Percentiles rank a stretch among this genome's conserved stretches.
Conservation (phyloP, 2,797 vertebrate species). For the Brotula barbata region DNA sequence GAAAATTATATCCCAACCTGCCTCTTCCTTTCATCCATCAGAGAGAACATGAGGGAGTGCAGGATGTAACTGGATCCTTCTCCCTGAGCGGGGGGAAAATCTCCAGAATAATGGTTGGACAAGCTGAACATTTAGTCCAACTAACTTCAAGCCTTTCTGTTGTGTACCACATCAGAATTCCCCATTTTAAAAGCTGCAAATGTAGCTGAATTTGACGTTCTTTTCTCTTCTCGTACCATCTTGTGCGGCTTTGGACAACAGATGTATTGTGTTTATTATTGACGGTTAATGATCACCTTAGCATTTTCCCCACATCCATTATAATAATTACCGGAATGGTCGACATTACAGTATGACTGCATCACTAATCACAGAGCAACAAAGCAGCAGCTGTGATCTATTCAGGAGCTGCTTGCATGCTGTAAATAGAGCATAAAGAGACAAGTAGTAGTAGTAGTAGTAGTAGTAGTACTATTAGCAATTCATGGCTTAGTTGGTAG, state of each 20-base stretch:
- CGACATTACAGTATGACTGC: conserved; percentile 11
- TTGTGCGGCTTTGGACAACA: neutral
- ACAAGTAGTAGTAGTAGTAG: no score
- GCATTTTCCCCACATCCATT: neutral
- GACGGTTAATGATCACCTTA: conserved; percentile 32
- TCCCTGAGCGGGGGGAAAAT: neutral
- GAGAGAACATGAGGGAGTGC: conserved; percentile 5
- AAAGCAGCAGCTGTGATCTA: conserved; percentile 49
- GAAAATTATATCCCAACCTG: conserved; percentile 8
- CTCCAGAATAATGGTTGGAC: conserved; percentile 1
- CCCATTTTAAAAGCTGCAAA: neutral
- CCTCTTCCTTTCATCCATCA: conserved; percentile 27
- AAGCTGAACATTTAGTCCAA: conserved; percentile 13
- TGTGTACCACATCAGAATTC: neutral
- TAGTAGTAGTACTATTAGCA: no score
- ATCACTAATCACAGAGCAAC: conserved; percentile 32
- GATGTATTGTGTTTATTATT: conserved; percentile 5
- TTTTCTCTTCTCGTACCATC: neutral
- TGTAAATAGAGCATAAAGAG: conserved; percentile 6
- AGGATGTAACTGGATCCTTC: conserved; percentile 4
- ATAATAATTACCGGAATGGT: conserved; percentile 21
- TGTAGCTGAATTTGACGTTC: neutral
- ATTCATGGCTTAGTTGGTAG: no score
- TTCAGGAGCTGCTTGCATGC: conserved; percentile 17
- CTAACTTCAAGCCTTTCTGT: neutral